These are phyloP conservation scores for Myzus persicae DNA, from an alignment of 1,140 invertebrate genomes.

Conservation along the genomic window DNA sequence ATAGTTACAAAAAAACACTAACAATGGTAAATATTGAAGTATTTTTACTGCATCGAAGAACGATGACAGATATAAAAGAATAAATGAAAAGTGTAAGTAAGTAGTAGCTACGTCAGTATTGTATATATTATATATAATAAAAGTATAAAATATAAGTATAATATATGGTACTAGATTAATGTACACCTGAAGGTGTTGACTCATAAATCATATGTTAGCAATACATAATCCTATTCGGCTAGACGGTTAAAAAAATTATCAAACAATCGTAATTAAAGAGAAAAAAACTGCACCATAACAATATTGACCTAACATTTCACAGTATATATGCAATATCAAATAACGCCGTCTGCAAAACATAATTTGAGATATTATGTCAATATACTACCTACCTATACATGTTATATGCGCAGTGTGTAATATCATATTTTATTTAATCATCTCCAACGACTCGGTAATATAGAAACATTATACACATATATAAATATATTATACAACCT, in stretches of 20 bases:
- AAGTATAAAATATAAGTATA: background rate
- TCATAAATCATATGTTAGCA: background rate
- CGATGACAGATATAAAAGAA: background rate
- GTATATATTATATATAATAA: background rate
- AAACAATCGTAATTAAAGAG: background rate
- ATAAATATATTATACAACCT: background rate
- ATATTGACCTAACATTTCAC: background rate
- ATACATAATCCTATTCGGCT: background rate
- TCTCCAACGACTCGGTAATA: constrained; percentile 7
- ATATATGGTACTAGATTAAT: background rate
- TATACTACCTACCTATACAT: background rate
- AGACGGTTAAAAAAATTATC: background rate
- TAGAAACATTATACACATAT: background rate
- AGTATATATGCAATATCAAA: background rate
- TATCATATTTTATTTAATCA: constrained; percentile 15
- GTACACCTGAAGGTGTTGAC: background rate
- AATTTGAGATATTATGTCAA: constrained; percentile 8
- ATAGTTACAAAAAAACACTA: background rate
- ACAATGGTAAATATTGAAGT: background rate
- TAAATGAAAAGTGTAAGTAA: too few relatives aligned
- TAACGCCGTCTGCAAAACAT: background rate
- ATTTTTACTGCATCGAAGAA: background rate
- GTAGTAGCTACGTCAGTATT: too few relatives aligned
- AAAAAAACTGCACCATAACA: background rate
- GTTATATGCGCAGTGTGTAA: background rate